Conservation (phyloP, 2,797 vertebrate species). For the Tangara arthus region DNA sequence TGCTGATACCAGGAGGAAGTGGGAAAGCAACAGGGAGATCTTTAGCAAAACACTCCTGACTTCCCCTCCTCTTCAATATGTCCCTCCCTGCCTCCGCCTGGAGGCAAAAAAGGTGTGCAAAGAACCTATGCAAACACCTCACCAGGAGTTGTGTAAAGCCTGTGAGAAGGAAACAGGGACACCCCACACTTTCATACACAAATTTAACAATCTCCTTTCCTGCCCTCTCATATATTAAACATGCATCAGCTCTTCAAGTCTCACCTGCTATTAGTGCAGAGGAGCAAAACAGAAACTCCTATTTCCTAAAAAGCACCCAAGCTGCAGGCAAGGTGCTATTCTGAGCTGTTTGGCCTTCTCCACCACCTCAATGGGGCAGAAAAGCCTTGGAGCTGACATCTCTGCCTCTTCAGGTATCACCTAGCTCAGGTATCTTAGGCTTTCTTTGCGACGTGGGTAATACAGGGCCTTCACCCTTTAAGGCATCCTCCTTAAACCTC, state of each 20-base stretch:
- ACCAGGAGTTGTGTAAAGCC: neutral
- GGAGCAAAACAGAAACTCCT: neutral
- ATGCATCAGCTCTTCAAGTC: neutral
- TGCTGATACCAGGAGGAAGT: neutral
- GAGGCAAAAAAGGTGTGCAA: neutral
- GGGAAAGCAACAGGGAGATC: neutral
- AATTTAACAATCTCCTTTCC: neutral
- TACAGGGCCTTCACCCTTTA: neutral
- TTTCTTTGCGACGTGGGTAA: neutral
- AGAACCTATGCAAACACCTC: neutral
- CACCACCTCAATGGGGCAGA: neutral
- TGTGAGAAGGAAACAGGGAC: neutral
- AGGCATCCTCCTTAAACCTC: neutral
- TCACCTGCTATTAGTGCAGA: neutral
- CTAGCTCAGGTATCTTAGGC: neutral
- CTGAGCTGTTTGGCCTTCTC: neutral
- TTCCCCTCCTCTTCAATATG: neutral
- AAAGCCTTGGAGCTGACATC: neutral
- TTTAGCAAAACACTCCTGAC: neutral
- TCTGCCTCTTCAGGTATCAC: neutral
- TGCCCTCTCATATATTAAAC: fast-evolving
- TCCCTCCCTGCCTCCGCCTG: neutral
- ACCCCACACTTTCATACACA: fast-evolving
- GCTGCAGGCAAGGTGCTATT: neutral
- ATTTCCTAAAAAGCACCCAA: neutral